Base-by-base conservation (phyloP, 2,797 vertebrate species). In the Cryptoblepharus egeriae region DNA sequence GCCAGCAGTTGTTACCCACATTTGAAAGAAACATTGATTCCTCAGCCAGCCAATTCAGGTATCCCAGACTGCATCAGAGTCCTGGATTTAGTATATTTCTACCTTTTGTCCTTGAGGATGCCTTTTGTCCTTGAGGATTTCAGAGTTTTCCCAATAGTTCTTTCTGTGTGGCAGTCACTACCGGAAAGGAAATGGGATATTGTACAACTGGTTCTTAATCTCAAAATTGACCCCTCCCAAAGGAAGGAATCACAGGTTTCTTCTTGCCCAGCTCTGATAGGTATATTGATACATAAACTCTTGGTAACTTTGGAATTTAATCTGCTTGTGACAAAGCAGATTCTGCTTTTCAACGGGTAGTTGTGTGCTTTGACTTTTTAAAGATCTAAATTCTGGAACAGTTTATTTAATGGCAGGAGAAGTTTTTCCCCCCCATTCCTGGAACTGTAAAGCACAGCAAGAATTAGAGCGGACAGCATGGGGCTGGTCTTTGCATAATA, bases 61-160 rank as follows among this genome's bases (percentile, higher is more conserved):
- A 22, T 30, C 28, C 28, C 26, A 15, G 30, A 3, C 10, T 61
- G 10, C 67, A 63, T 32, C n/a, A 24, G 13, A 30, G 18, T 8
- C 58, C 52, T 16, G 8, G 2, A 35, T 70, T 69, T 49, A n/a
- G n/a, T n/a, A 30, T 45, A 42, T 60, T 73, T 80, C 18, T 84
- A 75, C 72, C 63, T 80, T 84, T 80, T 13, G 32, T 79, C 42
- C 32, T 26, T 67, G 26, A 10, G 11, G 26, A 69, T n/a, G n/a
- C n/a, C n/a, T 52, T 60, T 71, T 30, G 26, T 61, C n/a, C 24
- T 24, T 57, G 15, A 10, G 9, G 26, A 58, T 57, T 57, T 57
- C 55, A 57, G 20, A 57, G 55, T 8, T n/a, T 30, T 30, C 30
- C n/a, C 16, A n/a, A n/a, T 24, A 20, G 42, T 15, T n/a, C 4